A percentile compares a stretch with the other conserved stretches of the same genome.
Evolutionary conservation across 2,113 vertebrate genomes (phyloP).

Genomic region (Corythornis vintsioides): DNA sequence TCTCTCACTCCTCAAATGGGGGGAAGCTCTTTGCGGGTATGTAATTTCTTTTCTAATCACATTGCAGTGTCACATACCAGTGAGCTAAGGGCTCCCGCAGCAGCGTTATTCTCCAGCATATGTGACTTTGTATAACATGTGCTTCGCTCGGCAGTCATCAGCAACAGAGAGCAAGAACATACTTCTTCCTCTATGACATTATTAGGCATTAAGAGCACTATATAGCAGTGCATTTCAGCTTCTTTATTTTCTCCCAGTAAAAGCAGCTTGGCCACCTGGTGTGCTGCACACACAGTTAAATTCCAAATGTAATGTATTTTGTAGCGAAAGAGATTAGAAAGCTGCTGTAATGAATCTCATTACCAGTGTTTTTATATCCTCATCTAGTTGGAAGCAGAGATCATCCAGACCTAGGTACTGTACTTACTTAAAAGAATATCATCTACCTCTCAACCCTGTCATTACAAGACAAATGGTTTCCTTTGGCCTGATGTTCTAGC

Average conservation of each 20-base stretch:
- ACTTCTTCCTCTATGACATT: conserved; percentile 71
- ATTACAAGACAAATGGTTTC: conserved; percentile 52
- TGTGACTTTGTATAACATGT: conserved; percentile 65
- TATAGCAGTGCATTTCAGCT: conserved; percentile 67
- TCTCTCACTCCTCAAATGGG: conserved; percentile 45
- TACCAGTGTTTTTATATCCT: conserved; percentile 68
- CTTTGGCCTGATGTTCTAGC: conserved; percentile 41
- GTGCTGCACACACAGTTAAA: conserved; percentile 70
- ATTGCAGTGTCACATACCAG: conserved; percentile 71
- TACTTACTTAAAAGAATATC: conserved; percentile 37
- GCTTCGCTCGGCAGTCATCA: conserved; percentile 62
- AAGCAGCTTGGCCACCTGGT: conserved; percentile 73
- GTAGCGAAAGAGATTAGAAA: conserved; percentile 71
- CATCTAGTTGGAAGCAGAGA: conserved; percentile 67
- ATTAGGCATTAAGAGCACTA: conserved; percentile 70
- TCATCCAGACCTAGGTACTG: conserved; percentile 59
- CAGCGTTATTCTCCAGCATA: conserved; percentile 60
- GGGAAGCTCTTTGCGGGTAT: conserved; percentile 55
- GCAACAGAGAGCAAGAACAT: conserved; percentile 64
- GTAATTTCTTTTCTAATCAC: conserved; percentile 72
- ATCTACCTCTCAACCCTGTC: conserved; percentile 41
- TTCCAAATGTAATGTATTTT: conserved; percentile 72
- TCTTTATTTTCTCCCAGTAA: conserved; percentile 70
- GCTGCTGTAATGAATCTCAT: conserved; percentile 73
- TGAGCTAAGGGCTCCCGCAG: conserved; percentile 69